Percentiles rank a stretch among this genome's conserved stretches.
Evolutionary conservation across 35 echinoderm and acorn worm species (phyloP).

Genomic region (Patiria miniata): DNA sequence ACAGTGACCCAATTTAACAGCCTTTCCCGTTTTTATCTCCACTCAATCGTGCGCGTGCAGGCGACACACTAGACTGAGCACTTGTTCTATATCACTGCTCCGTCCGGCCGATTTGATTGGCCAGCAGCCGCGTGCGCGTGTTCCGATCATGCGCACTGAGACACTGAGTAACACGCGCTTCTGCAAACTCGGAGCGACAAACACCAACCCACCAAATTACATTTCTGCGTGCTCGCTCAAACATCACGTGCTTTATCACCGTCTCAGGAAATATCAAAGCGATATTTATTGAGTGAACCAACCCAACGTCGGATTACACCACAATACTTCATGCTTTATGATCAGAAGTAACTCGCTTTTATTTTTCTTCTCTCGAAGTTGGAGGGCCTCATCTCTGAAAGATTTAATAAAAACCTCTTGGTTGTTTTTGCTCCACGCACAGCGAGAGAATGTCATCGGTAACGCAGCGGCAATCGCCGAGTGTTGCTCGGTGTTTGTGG

Average conservation of each 20-base stretch:
- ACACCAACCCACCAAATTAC: neutral
- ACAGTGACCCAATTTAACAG: too few species aligned
- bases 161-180: neutral
- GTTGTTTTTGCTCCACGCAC: neutral
- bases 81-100: neutral
- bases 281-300: neutral
- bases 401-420: neutral
- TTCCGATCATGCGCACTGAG: neutral
- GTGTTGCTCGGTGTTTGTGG: neutral
- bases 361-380: neutral
- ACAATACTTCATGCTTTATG: neutral
- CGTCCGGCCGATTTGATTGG: conserved; percentile 2
- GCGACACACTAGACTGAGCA: too few species aligned
- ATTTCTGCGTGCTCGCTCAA: neutral
- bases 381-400: neutral
- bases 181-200: neutral
- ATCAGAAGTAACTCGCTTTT: neutral
- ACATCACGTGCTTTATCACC: conserved; percentile 10
- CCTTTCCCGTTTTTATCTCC: too few species aligned
- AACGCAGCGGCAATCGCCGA: neutral
- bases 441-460: neutral
- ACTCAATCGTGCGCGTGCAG: too few species aligned
- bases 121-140: neutral
- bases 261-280: neutral
- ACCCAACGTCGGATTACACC: neutral